These are phyloP conservation scores for Gastrophysa polygoni DNA, from an alignment of 2,888 invertebrate genomes.

Conservation along the genomic window DNA sequence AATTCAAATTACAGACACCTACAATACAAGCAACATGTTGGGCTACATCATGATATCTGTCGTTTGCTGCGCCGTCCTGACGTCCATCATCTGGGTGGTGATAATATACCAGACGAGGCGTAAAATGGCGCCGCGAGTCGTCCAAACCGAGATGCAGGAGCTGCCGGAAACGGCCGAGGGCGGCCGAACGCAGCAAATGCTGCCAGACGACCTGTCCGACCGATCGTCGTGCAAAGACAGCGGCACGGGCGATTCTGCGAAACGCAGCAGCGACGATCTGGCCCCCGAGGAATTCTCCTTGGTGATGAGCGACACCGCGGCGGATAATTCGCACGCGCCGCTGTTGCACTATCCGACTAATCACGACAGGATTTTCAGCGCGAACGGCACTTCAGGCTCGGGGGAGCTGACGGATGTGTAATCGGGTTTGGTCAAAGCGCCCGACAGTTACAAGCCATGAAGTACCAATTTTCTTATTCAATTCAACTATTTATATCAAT, in stretches of 20 bases:
- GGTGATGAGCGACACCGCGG: constrained; percentile 32
- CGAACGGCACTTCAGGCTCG: constrained; percentile 1
- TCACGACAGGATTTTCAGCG: constrained; percentile 47
- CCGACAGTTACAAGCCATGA: too few relatives aligned
- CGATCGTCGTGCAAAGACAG: constrained; percentile 80
- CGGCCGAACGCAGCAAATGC: constrained; percentile 42
- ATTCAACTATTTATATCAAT: too few relatives aligned
- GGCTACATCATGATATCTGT: constrained; percentile 89
- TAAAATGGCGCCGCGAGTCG: constrained; percentile 60
- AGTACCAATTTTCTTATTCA: too few relatives aligned
- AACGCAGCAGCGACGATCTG: constrained; percentile 66
- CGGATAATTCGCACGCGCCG: constrained; percentile 46
- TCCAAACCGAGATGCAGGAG: constrained; percentile 47
- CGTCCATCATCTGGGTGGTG: constrained; percentile 89
- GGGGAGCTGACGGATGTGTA: constrained; percentile 12
- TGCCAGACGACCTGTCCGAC: constrained; percentile 73
- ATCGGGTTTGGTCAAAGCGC: constrained; percentile 2
- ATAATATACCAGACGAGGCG: constrained; percentile 86
- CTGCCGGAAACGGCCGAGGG: constrained; percentile 46
- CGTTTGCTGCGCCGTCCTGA: constrained; percentile 89
- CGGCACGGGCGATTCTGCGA: constrained; percentile 80
- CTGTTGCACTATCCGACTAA: constrained; percentile 53
- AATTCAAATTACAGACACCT: constrained; percentile 51
- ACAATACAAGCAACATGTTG: constrained; percentile 77
- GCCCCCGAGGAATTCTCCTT: constrained; percentile 51